These are phyloP conservation scores for Leucoma salicis DNA, from an alignment of 2,888 invertebrate species.

Conservation along the genomic window DNA sequence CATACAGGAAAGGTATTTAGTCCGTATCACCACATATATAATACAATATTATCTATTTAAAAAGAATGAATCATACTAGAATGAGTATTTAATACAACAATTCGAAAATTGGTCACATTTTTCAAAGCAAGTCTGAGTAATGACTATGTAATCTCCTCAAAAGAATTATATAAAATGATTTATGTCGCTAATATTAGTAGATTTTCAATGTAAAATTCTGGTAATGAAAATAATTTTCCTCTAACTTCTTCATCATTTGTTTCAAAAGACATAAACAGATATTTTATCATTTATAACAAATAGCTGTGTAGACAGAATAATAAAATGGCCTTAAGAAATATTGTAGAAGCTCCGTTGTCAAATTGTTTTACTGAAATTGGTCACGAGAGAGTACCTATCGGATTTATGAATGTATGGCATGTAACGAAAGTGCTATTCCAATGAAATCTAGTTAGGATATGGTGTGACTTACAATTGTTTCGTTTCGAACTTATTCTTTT, in stretches of 20 bases:
- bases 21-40: conserved; percentile 37
- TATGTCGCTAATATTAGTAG: conserved; percentile 21
- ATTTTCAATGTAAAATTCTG: conserved; percentile 6
- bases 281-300: too few relatives aligned
- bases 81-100: conserved; percentile 4
- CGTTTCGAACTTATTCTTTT: conserved; percentile 32
- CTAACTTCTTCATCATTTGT: too few relatives aligned
- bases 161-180: conserved; percentile 22
- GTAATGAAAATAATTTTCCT: conserved; percentile 6
- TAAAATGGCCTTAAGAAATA: not conserved
- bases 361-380: conserved; percentile 22
- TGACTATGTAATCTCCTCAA: conserved; percentile 22
- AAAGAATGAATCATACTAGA: conserved; percentile 6
- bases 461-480: conserved; percentile 24
- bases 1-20: conserved; percentile 46
- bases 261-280: too few relatives aligned
- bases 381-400: conserved; percentile 4
- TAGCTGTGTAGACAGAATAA: conserved; percentile 2
- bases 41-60: not conserved
- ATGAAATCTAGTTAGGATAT: conserved; percentile 2
- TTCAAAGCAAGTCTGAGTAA: conserved; percentile 27
- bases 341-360: conserved; percentile 1
- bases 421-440: not conserved
- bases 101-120: conserved; percentile 28
- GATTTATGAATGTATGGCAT: not conserved